Conservation (phyloP, 2,113 vertebrate genomes). For the Mugil cephalus region DNA sequence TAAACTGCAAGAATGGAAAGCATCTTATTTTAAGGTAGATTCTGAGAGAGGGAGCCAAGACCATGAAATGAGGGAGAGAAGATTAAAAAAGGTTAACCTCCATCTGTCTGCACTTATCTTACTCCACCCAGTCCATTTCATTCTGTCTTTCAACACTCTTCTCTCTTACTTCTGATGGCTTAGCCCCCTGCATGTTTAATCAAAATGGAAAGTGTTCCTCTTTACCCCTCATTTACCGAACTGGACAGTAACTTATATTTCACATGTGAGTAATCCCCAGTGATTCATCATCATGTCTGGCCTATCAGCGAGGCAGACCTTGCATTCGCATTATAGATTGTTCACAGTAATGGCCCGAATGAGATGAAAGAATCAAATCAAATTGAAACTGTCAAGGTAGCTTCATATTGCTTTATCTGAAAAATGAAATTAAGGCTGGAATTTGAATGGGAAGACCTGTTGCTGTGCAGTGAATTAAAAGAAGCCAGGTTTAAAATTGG, state of each 20-base stretch:
- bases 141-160: conserved; percentile 42
- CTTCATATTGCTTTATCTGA: neutral
- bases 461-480: neutral
- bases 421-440: neutral
- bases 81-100: conserved; percentile 62
- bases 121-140: conserved; percentile 55
- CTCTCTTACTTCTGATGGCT: conserved; percentile 43
- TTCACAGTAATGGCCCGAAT: conserved; percentile 3
- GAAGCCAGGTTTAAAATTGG: neutral
- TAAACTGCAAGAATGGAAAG: conserved; percentile 15
- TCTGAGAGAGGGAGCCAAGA: conserved; percentile 29
- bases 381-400: conserved; percentile 1
- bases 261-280: conserved; percentile 28
- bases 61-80: conserved; percentile 61
- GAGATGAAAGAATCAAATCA: neutral
- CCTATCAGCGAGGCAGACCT: conserved; percentile 12
- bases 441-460: neutral
- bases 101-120: conserved; percentile 62
- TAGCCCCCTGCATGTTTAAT: conserved; percentile 31
- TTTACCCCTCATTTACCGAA: conserved; percentile 28
- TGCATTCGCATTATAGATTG: conserved; percentile 16
- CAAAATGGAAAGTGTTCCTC: conserved; percentile 30
- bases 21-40: conserved; percentile 14
- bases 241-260: conserved; percentile 53
- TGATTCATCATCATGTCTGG: conserved; percentile 36